These are phyloP conservation scores for Drosophila mayri DNA, from an alignment of 1,140 invertebrate species.

Conservation along the genomic window DNA sequence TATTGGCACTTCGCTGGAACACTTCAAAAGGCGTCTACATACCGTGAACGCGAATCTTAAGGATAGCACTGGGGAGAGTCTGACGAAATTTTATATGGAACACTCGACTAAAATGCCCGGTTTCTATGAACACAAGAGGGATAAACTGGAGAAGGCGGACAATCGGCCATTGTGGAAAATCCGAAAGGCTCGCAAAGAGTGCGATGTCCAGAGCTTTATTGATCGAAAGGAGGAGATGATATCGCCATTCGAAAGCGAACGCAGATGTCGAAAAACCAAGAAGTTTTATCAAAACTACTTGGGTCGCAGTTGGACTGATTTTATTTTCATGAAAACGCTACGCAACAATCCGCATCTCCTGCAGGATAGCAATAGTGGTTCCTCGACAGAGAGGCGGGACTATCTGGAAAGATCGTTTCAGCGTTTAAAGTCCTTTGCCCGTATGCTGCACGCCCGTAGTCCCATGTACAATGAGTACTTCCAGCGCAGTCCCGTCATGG, in stretches of 20 bases:
- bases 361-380: conserved; percentile 14
- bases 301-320: conserved; percentile 66
- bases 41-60: conserved; percentile 70
- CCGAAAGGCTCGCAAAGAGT: conserved; percentile 45
- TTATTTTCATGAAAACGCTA: conserved; percentile 63
- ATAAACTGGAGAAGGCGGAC: conserved; percentile 11
- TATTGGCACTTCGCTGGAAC: conserved; percentile 44
- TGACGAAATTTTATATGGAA: conserved; percentile 60
- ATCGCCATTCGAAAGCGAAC: conserved; percentile 62
- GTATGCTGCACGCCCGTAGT: conserved; percentile 73
- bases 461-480: conserved; percentile 71
- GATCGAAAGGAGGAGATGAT: conserved; percentile 45
- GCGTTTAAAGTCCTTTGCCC: conserved; percentile 41
- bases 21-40: conserved; percentile 50
- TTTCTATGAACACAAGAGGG: conserved; percentile 40
- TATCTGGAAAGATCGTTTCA: conserved; percentile 30
- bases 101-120: conserved; percentile 31
- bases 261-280: conserved; percentile 63
- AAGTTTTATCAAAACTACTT: conserved; percentile 74
- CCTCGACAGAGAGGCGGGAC: conserved; percentile 9
- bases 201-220: conserved; percentile 66
- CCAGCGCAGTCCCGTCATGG: conserved; percentile 11
- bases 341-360: conserved; percentile 48
- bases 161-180: conserved; percentile 53
- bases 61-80: conserved; percentile 51